These are phyloP conservation scores for Aelia acuminata DNA, from an alignment of 2,888 invertebrate genomes.

Conservation along the genomic window DNA sequence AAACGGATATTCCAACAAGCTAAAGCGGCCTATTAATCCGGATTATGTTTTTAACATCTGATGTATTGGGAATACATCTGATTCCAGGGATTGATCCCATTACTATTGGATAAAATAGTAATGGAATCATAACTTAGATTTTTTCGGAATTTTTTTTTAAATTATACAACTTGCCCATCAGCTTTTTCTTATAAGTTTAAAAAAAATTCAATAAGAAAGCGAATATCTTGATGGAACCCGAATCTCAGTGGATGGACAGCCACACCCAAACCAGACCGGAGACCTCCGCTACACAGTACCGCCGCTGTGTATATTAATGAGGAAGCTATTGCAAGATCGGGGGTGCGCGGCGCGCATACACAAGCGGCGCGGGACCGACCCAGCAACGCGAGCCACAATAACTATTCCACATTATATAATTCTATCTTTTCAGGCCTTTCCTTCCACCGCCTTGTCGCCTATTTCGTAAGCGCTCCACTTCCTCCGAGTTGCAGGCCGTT, in stretches of 20 bases:
- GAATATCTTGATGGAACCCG: neutral
- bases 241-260: neutral
- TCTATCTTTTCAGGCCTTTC: slow-evolving; percentile 40
- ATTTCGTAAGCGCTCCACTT: slow-evolving; percentile 47
- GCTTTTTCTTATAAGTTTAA: neutral
- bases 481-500: slow-evolving; percentile 29
- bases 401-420: slow-evolving; percentile 48
- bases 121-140: neutral
- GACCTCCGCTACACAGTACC: neutral
- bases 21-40: no score
- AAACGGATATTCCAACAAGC: no score
- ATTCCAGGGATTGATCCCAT: no score
- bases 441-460: slow-evolving; percentile 45
- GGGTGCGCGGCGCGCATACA: neutral
- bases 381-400: slow-evolving; percentile 5
- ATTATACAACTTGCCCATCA: neutral
- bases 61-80: no score
- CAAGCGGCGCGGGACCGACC: neutral
- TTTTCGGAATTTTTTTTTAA: neutral
- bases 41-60: no score
- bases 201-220: neutral
- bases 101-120: no score
- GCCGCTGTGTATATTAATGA: slow-evolving; percentile 31
- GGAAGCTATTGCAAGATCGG: neutral
- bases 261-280: slow-evolving; percentile 25